Evolutionary conservation across 2,113 vertebrate genomes (phyloP).

Genomic region (Perccottus glenii): DNA sequence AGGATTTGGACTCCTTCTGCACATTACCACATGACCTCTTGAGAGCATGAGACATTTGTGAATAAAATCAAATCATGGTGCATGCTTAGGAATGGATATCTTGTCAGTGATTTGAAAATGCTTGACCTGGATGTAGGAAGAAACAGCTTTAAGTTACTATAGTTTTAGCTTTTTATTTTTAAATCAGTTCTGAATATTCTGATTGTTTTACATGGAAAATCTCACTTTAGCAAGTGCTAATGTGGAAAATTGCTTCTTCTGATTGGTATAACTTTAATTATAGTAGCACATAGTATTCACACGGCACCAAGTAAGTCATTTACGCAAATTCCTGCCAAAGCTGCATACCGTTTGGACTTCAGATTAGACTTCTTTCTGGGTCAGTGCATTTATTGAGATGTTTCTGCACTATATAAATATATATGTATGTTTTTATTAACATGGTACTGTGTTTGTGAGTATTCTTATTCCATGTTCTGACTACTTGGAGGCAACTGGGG

Average conservation of each 20-base stretch:
- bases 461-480: no score
- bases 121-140: background rate
- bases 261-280: constrained; percentile 55
- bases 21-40: background rate
- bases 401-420: background rate
- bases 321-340: constrained; percentile 17
- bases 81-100: background rate
- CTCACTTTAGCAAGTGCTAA: constrained; percentile 49
- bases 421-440: background rate
- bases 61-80: background rate
- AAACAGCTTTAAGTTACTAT: no score
- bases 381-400: background rate
- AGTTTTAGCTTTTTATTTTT: constrained; percentile 1
- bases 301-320: background rate
- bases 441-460: no score
- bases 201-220: constrained; percentile 44
- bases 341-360: constrained; percentile 12
- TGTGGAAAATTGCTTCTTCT: constrained; percentile 67
- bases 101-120: background rate
- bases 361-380: background rate
- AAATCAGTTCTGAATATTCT: constrained; percentile 25
- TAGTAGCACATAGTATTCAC: constrained; percentile 4
- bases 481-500: no score
- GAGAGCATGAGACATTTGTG: background rate
- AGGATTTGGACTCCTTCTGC: constrained; percentile 11